These are phyloP conservation scores for Vulpes ferrilata DNA, from an alignment of 2,113 vertebrate species.

Conservation along the genomic window DNA sequence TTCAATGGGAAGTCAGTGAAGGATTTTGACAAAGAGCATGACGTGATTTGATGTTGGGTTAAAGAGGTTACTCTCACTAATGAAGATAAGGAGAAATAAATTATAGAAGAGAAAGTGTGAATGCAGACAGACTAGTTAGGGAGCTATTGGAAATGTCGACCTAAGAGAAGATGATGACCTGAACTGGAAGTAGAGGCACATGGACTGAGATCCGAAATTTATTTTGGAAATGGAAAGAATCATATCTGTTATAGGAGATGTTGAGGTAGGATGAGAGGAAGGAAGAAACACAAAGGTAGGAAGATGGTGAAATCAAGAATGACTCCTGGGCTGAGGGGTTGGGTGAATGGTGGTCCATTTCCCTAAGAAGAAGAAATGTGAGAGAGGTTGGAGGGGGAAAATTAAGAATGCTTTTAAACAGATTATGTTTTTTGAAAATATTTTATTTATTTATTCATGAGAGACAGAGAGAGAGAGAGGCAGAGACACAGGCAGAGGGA, in stretches of 20 bases:
- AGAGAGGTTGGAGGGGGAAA: neutral
- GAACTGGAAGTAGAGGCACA: neutral
- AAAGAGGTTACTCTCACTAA: neutral
- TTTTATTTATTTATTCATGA: too few relatives aligned
- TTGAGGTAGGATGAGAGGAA: neutral
- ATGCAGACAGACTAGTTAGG: neutral
- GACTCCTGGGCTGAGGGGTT: neutral
- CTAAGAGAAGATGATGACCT: neutral
- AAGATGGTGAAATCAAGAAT: neutral
- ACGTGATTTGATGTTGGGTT: neutral
- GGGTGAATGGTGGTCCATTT: neutral
- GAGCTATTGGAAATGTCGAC: neutral
- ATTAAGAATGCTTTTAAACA: neutral
- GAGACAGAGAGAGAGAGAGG: too few relatives aligned
- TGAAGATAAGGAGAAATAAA: neutral
- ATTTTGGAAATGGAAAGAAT: neutral
- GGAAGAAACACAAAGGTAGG: fast-evolving
- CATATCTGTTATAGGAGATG: neutral
- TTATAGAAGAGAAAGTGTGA: neutral
- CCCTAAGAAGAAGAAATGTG: neutral
- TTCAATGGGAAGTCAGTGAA: neutral
- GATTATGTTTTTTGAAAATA: neutral
- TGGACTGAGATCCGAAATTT: neutral
- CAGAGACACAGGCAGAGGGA: too few relatives aligned
- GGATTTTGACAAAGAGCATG: neutral